Base-by-base conservation (phyloP, 1,140 invertebrate species). In the Cyphomyrmex costatus region DNA sequence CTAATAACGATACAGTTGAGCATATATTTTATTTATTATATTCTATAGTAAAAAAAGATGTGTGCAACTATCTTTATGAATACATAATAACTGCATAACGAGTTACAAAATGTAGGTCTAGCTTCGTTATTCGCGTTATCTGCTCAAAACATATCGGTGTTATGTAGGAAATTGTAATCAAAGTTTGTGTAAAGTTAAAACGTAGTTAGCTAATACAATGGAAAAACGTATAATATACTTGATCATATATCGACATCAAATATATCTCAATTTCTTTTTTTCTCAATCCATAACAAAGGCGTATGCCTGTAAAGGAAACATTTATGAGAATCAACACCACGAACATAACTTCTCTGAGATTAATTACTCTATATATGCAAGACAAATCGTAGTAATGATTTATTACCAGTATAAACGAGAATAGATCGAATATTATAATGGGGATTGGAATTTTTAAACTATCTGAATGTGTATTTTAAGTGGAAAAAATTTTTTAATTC, bases 101-200 rank as follows among this genome's bases (percentile, higher is more conserved):
- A 42, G 36, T 42, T 42, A 42, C 36, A 42, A 3, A 42, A 42
- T 42, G 10, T 10, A 42, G 36, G 8, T 8, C 7, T 42, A 42
- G 33, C 70, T 85, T 79, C 16, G 27, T 77, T 74, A 58, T 49
- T 73, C 36, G 58, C 19, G 66, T 89, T 89, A 85, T 42, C 77
- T 85, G 76, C 51, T 73, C 36, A 73, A 83, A 33, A 89, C 86
- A 88, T 90, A 91, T 91, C 86, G 63, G 42, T 46, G 82, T 90
- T 84, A 42, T n/a, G 51, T 87, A 65, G 68, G 46, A 84, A 21
- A 73, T 85, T 85, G 79, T 89, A 87, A 91, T 91, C 84, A 90
- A 91, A 91, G 85, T 79, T 89, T 88, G 27, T 88, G 27, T 91
- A 86, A 83, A 51, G 19, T 74, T 77, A 56, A 74, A 27, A 82